phyloP scores from a whole-genome alignment of 1,140 invertebrate species.

The Aphaenogaster rudis region DNA sequence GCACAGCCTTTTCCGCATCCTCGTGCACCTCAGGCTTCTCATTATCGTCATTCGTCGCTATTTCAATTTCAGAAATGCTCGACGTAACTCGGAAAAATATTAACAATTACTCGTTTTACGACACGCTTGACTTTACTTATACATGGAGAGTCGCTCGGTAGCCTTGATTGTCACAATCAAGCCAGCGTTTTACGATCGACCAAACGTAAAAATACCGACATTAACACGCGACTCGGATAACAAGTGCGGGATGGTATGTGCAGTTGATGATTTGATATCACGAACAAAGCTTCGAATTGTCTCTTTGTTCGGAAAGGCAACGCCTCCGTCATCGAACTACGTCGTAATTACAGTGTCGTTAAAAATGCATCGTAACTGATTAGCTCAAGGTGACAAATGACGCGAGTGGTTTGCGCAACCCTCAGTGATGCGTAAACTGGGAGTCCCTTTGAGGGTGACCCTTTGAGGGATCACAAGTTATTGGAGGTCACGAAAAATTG shows the following conservation, averaged over 20 bases:
- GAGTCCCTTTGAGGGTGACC: too few species aligned
- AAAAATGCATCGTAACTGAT: constrained; percentile 38
- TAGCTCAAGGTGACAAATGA: constrained; percentile 15
- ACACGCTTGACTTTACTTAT: too few species aligned
- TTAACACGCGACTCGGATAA: constrained; percentile 30
- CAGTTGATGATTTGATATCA: constrained; percentile 1
- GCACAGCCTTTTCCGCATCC: constrained; percentile 48
- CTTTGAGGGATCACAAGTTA: too few species aligned
- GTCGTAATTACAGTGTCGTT: constrained; percentile 10
- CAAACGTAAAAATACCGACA: not conserved
- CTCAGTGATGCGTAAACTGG: too few species aligned
- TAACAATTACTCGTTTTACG: not conserved
- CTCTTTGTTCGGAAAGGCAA: not conserved
- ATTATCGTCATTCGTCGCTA: not conserved
- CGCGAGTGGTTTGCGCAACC: not conserved
- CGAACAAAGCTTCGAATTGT: not conserved
- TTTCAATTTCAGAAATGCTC: constrained; percentile 5
- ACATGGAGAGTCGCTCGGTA: not conserved
- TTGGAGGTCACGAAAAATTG: too few species aligned
- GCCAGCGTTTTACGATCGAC: not conserved
- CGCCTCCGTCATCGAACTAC: not conserved
- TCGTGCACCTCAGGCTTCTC: constrained; percentile 10
- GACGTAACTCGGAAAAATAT: not conserved
- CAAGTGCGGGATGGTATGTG: not conserved
- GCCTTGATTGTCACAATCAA: constrained; percentile 11